Evolutionary conservation across 2,113 vertebrate species (phyloP).

Genomic region (Mesocricetus auratus): DNA sequence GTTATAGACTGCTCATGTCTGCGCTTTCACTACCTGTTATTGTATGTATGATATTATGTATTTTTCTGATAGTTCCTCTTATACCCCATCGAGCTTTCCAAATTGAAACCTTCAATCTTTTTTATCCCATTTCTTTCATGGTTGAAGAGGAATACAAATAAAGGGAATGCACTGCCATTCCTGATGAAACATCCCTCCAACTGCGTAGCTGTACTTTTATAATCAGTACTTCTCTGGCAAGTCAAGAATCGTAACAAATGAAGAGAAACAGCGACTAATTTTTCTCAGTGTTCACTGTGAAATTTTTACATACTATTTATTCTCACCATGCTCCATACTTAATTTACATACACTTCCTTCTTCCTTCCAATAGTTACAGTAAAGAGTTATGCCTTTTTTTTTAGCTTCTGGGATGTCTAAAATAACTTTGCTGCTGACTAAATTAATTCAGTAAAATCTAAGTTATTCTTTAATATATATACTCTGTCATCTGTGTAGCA

Average conservation of each 20-base stretch:
- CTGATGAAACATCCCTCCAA: background rate
- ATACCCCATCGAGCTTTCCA: background rate
- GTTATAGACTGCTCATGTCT: background rate
- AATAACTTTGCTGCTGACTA: slow-evolving; percentile 20
- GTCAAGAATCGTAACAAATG: background rate
- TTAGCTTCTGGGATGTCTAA: slow-evolving; percentile 43
- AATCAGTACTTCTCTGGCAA: slow-evolving; percentile 43
- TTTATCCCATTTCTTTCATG: background rate
- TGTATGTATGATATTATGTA: background rate
- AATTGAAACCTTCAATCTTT: slow-evolving; percentile 37
- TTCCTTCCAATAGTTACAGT: background rate
- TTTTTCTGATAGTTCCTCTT: background rate
- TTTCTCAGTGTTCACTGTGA: background rate
- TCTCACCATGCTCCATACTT: background rate
- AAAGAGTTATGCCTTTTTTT: background rate
- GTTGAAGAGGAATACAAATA: slow-evolving; percentile 22
- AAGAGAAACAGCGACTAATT: background rate
- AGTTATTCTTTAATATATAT: slow-evolving; percentile 18
- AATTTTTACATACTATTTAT: background rate
- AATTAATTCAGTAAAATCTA: slow-evolving; percentile 47
- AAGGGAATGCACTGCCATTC: background rate
- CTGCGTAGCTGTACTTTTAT: background rate
- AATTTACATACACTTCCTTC: background rate
- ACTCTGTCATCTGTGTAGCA: background rate
- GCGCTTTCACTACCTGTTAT: background rate